Evolutionary conservation across 2,113 vertebrate species (phyloP).

Genomic region (Psephotus haematonotus): DNA sequence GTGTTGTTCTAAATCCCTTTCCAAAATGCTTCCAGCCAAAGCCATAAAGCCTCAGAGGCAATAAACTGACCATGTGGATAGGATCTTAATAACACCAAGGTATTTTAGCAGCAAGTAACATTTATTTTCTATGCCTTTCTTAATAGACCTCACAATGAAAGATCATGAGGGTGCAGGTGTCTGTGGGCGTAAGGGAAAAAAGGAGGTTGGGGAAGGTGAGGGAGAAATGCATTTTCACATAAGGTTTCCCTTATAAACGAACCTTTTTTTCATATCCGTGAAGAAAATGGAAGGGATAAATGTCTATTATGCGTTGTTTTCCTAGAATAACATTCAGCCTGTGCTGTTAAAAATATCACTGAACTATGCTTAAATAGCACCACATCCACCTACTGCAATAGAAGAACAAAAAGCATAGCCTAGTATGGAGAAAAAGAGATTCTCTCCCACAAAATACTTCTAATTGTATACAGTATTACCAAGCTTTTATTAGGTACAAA

Average conservation of each 20-base stretch:
- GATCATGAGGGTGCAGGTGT: background rate
- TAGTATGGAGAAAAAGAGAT: background rate
- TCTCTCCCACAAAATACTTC: background rate
- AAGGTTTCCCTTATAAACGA: background rate
- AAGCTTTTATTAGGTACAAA: background rate
- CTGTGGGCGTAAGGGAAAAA: background rate
- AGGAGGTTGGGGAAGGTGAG: background rate
- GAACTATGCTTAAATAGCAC: background rate
- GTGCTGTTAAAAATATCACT: background rate
- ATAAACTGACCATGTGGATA: background rate
- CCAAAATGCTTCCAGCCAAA: conserved; percentile 12
- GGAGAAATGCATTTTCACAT: background rate
- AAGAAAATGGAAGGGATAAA: background rate
- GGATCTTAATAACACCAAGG: background rate
- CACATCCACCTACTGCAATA: background rate
- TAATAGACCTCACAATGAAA: background rate
- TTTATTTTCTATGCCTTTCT: background rate
- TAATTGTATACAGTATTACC: background rate
- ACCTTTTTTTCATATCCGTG: background rate
- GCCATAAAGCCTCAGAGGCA: background rate
- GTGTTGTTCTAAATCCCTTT: conserved; percentile 22
- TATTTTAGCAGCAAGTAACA: background rate
- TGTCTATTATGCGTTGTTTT: background rate
- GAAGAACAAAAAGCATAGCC: background rate
- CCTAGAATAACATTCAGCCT: background rate